Evolutionary conservation across 1,140 invertebrate species (phyloP).

Genomic region (Drosophila dunni): DNA sequence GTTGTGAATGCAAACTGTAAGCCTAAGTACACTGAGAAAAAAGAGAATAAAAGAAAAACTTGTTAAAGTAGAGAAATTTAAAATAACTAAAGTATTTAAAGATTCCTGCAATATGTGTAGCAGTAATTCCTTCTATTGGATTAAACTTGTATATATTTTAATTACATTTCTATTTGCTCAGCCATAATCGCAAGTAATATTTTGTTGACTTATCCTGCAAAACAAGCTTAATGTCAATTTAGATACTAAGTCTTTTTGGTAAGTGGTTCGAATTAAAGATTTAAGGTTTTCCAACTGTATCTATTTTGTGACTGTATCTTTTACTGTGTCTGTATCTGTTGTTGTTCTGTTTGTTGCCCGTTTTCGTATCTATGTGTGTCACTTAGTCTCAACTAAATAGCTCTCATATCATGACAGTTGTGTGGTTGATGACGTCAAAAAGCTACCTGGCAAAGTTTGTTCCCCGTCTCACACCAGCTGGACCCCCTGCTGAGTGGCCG

Average conservation of each 20-base stretch:
- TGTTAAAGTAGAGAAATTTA: no score
- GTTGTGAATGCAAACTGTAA: slow-evolving; percentile 14
- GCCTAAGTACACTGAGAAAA: neutral
- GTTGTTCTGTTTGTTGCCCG: neutral
- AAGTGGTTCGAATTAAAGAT: no score
- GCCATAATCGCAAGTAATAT: no score
- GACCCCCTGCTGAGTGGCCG: slow-evolving; percentile 36
- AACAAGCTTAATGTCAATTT: no score
- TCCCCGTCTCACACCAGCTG: neutral
- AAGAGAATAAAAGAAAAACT: no score
- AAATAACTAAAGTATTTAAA: no score
- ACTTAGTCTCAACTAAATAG: slow-evolving; percentile 56
- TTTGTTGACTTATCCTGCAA: no score
- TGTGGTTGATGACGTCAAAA: slow-evolving; percentile 32
- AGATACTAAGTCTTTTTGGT: no score
- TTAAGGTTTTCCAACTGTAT: neutral
- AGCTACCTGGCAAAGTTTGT: slow-evolving; percentile 27
- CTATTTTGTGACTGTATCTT: neutral
- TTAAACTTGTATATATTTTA: no score
- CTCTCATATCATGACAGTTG: slow-evolving; percentile 34
- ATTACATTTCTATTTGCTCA: no score
- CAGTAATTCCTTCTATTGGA: no score
- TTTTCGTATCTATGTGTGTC: slow-evolving; percentile 66
- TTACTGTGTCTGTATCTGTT: slow-evolving; percentile 20
- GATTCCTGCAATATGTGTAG: no score